Evolutionary conservation across 2,797 vertebrate genomes (phyloP), one percentile per base, ranked within the genome.

Genomic region (Peromyscus melanophrys): DNA sequence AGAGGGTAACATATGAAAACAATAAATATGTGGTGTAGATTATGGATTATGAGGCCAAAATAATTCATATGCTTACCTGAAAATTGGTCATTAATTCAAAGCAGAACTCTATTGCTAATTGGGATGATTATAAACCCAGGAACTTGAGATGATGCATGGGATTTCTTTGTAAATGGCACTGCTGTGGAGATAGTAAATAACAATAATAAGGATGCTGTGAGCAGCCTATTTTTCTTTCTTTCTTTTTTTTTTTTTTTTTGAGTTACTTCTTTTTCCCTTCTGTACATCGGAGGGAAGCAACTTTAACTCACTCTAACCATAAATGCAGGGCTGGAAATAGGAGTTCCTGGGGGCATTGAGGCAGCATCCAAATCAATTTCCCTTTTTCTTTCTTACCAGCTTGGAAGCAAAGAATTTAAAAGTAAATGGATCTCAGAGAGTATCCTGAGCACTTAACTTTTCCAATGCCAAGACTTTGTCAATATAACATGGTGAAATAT

Each of bases 1-100:
- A 76, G 91, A n/a, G 31, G 80, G 1, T 29, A 76, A 12, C 7
- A 65, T 43, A 89, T 87, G 46, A 88, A 71, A 71, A 12, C 84
- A 76, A 37, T 43, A n/a, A 83, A 34, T 46, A 84, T n/a, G 93
- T 78, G 29, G 25, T 55, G 27, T 37, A 0, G 21, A 49, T 82
- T 96, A 77, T 84, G 12, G 29, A 90, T 92, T 87, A 77, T 92
- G 65, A 85, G 31, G 34, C 10, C 69, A 46, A 92, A 90, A 57
- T 14, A 25, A 21, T 29, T 89, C 29, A 52, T 91, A 77, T 76
- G 52, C 17, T 37, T 55, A 94, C 49, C 6, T 94, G 16, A 0
- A 61, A 94, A 57, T 27, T 94, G 7, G 43, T 95, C 34, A 76
- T 88, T 94, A 96, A 93, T 57, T 73, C 67, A 40, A 73, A 88